These are phyloP conservation scores for Erethizon dorsatum DNA, from an alignment of 2,797 vertebrate genomes.

Conservation along the genomic window DNA sequence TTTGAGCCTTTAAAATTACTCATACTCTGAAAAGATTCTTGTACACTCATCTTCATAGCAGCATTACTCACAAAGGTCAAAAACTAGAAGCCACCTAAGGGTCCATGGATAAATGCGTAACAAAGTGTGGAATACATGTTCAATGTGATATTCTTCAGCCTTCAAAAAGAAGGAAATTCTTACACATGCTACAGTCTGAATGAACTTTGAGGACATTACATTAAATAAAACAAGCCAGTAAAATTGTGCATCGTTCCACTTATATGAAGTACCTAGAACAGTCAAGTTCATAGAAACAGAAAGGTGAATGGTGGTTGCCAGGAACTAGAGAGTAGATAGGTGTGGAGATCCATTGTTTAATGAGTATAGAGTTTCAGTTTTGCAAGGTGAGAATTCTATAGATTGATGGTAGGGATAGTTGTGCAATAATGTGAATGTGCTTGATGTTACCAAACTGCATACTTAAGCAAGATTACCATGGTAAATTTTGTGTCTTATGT, in stretches of 20 bases:
- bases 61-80: neutral
- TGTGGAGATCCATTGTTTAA: neutral
- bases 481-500: neutral
- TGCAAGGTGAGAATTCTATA: neutral
- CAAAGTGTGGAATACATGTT: neutral
- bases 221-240: neutral
- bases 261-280: neutral
- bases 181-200: neutral
- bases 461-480: neutral
- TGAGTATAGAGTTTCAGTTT: neutral
- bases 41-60: neutral
- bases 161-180: neutral
- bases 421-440: neutral
- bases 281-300: neutral
- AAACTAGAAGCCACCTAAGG: neutral
- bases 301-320: neutral
- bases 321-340: fast-evolving
- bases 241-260: too few relatives aligned
- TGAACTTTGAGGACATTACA: neutral
- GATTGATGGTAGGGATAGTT: too few relatives aligned
- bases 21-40: neutral
- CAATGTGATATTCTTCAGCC: neutral
- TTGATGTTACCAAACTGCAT: neutral
- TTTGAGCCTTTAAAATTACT: neutral
- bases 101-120: neutral